phyloP scores from a whole-genome alignment of 2,113 vertebrate species.

The Cyphomyrus plagiostoma region DNA sequence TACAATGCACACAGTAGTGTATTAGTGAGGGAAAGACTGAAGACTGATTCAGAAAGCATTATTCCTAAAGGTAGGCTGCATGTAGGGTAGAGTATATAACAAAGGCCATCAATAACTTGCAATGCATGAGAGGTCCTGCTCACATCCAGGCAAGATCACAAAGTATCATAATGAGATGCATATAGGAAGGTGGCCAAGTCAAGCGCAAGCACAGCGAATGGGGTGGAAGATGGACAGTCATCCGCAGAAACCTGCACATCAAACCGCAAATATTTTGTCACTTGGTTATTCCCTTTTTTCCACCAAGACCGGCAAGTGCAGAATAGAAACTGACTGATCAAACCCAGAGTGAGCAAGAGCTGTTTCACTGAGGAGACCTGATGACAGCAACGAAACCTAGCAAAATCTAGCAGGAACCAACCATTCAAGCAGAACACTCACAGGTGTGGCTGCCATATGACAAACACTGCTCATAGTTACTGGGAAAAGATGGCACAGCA shows the following conservation, averaged over 20 bases:
- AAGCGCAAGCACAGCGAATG: no score
- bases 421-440: background rate
- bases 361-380: background rate
- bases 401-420: background rate
- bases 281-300: background rate
- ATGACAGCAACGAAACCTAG: background rate
- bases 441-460: background rate
- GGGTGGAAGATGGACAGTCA: no score
- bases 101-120: no score
- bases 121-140: no score
- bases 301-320: background rate
- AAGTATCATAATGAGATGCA: no score
- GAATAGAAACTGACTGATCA: background rate
- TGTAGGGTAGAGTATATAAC: no score
- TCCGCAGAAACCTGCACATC: background rate
- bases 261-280: background rate
- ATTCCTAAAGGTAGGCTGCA: no score
- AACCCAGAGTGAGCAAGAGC: background rate
- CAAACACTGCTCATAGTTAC: background rate
- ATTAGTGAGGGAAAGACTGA: no score
- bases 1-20: no score
- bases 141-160: no score
- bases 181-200: no score
- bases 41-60: no score
- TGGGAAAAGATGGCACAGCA: background rate